Base-by-base conservation (phyloP, 2,797 vertebrate species). In the Vireo griseus region DNA sequence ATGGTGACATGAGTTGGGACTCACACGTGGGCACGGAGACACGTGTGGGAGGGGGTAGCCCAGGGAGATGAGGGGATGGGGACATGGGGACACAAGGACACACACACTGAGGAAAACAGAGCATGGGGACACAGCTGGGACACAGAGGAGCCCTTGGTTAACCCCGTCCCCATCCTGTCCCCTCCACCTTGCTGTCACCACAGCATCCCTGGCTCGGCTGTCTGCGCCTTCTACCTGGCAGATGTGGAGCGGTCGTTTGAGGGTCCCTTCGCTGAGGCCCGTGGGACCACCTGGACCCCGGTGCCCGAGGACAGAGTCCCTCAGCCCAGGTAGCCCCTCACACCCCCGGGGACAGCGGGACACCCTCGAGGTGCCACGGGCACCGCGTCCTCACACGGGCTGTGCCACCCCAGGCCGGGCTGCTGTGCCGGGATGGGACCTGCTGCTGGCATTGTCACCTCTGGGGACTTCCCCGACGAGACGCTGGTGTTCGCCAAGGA, bases 181-280 rank as follows among this genome's bases (percentile, higher is more conserved):
- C 52, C 51, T 19, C 2, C 16, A 39, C 40, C 14, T 2, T 2
- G 0, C 16, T 10, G 3, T 40, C 13, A 0, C 21, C 13, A 0
- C 97, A 99, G 99, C 97, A 99, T 99, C 97, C 99, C 99, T 0
- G 99, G 99, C 59, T 99, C 99, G 0, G 99, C 99, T 0, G 98
- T 99, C 89, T 99, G 99, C 8, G 98, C 98, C 22, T 99, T 99
- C 97, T 99, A 99, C 98, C 98, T 99, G 98, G 99, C 99, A 4
- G 99, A 99, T 54, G 98, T 99, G 13, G 99, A 99, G 88, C 98
- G 92, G 47, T 98, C 98, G 1, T 99, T 99, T 86, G 97, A 97
- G 14, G 99, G 99, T 12, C 98, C 98, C 95, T 99, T 99, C 78
- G 99, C 99, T 37, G 99, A 99, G 96, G 98, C 99, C 97, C 98